phyloP scores from a whole-genome alignment of 2,797 vertebrate genomes.

The Aphelocoma californica region DNA sequence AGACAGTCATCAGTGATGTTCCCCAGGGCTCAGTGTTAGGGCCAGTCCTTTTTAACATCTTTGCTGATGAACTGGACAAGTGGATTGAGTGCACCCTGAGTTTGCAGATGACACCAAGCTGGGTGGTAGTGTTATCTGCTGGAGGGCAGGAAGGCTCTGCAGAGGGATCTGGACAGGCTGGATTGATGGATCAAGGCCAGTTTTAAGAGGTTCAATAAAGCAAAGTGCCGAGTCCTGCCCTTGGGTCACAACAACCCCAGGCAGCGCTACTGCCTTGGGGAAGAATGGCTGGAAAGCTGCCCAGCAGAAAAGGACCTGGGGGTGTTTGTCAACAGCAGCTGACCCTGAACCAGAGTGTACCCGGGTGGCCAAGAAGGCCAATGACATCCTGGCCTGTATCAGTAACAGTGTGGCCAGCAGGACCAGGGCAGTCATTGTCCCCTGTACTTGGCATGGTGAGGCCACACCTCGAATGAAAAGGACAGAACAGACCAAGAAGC shows the following conservation, averaged over 20 bases:
- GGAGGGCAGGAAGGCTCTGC: neutral
- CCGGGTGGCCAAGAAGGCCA: neutral
- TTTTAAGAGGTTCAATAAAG: neutral
- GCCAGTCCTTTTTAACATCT: neutral
- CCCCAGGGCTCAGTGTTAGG: neutral
- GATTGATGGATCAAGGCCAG: fast-evolving
- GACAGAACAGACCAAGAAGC: conserved; percentile 7
- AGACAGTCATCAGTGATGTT: fast-evolving
- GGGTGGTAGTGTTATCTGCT: fast-evolving
- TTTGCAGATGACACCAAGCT: neutral
- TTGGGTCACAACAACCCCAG: neutral
- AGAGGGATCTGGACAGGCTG: neutral
- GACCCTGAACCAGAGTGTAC: neutral
- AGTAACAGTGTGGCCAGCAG: neutral
- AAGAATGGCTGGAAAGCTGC: neutral
- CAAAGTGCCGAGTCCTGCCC: fast-evolving
- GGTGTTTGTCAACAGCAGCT: neutral
- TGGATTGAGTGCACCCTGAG: neutral
- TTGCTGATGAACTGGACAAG: neutral
- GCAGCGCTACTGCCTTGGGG: fast-evolving
- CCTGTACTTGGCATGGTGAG: neutral
- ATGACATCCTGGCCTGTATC: neutral
- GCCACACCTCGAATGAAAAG: fast-evolving
- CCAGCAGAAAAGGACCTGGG: fast-evolving
- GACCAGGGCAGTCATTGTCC: fast-evolving